Conservation (phyloP, 2,113 vertebrate genomes). For the Eurypyga helias region DNA sequence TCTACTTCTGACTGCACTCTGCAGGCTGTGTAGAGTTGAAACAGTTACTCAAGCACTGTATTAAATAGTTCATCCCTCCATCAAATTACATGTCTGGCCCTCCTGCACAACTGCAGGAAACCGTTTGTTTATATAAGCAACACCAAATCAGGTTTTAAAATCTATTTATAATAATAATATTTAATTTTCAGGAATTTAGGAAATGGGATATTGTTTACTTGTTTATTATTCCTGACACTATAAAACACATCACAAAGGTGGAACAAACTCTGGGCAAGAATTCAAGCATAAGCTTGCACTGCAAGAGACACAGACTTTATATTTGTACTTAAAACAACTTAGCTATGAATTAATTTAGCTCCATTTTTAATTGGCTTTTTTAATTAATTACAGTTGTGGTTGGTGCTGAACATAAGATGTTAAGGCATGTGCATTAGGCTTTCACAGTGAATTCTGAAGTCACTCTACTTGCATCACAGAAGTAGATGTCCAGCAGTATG, state of each 20-base stretch:
- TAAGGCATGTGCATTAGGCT: background rate
- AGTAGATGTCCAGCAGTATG: background rate
- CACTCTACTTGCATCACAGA: background rate
- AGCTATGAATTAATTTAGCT: background rate
- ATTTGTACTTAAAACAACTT: background rate
- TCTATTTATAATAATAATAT: background rate
- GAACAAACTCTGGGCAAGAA: background rate
- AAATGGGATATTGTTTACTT: background rate
- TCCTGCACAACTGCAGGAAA: background rate
- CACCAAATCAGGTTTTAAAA: background rate
- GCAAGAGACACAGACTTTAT: background rate
- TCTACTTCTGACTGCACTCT: background rate
- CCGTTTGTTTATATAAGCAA: background rate
- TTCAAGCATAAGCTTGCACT: background rate
- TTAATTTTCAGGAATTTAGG: background rate
- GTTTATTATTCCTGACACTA: background rate
- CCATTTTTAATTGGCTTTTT: background rate
- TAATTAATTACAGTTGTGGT: background rate
- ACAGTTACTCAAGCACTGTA: background rate
- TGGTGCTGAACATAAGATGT: background rate
- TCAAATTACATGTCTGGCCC: background rate
- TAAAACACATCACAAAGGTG: background rate
- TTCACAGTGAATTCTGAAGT: background rate
- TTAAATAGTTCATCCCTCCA: background rate
- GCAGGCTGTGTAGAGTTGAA: background rate